Conservation (phyloP, 37 sponge, comb jelly and placozoan genomes). For the Theonella swinhoei region DNA sequence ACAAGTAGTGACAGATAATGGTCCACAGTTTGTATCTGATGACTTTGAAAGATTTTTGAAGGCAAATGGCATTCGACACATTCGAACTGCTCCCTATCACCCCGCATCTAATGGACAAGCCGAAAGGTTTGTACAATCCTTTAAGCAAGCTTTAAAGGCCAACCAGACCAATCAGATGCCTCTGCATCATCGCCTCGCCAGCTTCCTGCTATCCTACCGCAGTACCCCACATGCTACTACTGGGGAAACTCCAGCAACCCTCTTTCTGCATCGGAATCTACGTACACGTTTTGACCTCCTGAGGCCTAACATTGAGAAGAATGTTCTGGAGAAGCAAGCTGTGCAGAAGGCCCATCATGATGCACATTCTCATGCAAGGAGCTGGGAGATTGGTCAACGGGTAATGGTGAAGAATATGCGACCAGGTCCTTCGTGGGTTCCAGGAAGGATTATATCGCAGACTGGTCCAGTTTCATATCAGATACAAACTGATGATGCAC, state of each 20-base stretch:
- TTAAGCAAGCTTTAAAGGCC: slow-evolving; percentile 17
- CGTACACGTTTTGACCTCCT: slow-evolving; percentile 3
- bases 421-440: slow-evolving; percentile 6
- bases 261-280: neutral
- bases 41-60: slow-evolving; percentile 15
- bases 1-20: slow-evolving; percentile 19
- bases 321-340: slow-evolving; percentile 6
- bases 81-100: slow-evolving; percentile 1
- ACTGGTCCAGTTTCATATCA: slow-evolving; percentile 12
- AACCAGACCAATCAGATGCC: no score
- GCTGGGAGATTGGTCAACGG: neutral
- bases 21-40: no score
- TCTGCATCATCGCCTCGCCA: neutral
- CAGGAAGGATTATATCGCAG: neutral
- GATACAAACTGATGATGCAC: neutral
- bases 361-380: neutral
- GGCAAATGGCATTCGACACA: slow-evolving; percentile 15
- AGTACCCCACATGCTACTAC: slow-evolving; percentile 18
- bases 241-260: neutral
- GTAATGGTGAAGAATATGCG: slow-evolving; percentile 18
- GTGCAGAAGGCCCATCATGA: slow-evolving; percentile 15
- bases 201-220: slow-evolving; percentile 13
- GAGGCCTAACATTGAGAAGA: neutral
- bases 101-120: slow-evolving; percentile 33
- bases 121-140: slow-evolving; percentile 44